Evolutionary conservation across 1,140 invertebrate genomes (phyloP).

Genomic region (Calosoma granatense): DNA sequence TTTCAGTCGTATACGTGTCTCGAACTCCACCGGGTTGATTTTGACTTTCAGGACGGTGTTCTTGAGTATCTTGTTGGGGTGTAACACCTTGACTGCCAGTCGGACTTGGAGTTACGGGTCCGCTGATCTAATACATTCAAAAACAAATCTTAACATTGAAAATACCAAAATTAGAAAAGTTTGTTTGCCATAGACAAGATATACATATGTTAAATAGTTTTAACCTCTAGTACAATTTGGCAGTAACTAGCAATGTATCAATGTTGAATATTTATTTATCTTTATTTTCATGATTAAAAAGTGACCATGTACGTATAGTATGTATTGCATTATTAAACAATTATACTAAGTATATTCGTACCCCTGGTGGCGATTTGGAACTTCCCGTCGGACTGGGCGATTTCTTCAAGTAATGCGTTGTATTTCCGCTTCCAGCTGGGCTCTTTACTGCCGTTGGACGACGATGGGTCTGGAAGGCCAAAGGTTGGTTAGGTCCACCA

Average conservation of each 20-base stretch:
- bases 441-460: conserved; percentile 56
- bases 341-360: too few species aligned
- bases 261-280: too few species aligned
- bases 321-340: too few species aligned
- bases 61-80: conserved; percentile 33
- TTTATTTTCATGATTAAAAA: too few species aligned
- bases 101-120: conserved; percentile 31
- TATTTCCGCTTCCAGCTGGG: conserved; percentile 49
- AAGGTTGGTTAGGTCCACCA: conserved; percentile 40
- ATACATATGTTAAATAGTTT: too few species aligned
- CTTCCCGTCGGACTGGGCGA: conserved; percentile 72
- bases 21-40: conserved; percentile 27
- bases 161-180: too few species aligned
- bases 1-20: conserved; percentile 37
- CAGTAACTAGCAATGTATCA: too few species aligned
- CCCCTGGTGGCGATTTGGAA: conserved; percentile 37
- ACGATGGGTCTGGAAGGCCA: conserved; percentile 47
- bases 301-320: too few species aligned
- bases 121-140: conserved; percentile 25
- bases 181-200: too few species aligned
- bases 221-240: too few species aligned
- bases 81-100: conserved; percentile 30
- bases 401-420: conserved; percentile 76
- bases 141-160: conserved; percentile 10
- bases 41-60: conserved; percentile 31